Evolutionary conservation across 2,113 vertebrate species (phyloP).

Genomic region (Caranx ignobilis): DNA sequence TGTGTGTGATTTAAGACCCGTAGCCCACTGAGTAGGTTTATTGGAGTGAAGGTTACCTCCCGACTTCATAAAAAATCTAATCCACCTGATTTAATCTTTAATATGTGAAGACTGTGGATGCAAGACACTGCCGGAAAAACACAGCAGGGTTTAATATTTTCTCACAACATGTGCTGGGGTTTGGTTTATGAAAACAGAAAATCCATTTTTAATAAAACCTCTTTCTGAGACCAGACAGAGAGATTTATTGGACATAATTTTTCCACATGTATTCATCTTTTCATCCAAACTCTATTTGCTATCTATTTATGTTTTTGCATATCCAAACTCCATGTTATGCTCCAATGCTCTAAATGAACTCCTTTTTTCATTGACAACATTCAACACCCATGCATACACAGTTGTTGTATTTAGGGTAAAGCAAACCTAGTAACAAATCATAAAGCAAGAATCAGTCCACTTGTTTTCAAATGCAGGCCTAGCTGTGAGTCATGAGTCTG

Average conservation of each 20-base stretch:
- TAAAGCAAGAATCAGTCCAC: conserved; percentile 10
- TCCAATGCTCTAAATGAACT: background rate
- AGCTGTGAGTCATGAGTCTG: conserved; percentile 31
- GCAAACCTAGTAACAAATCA: conserved; percentile 31
- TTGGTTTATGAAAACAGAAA: conserved; percentile 57
- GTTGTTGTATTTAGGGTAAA: background rate
- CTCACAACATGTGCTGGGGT: conserved; percentile 42
- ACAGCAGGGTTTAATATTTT: conserved; percentile 63
- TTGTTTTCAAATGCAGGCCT: conserved; percentile 5
- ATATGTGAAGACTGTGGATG: conserved; percentile 59
- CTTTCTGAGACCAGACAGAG: conserved; percentile 31
- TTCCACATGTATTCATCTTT: background rate
- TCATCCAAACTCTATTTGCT: background rate
- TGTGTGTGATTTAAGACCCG: conserved; percentile 36
- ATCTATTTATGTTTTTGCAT: conserved; percentile 1
- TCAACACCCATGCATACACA: background rate
- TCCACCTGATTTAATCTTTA: conserved; percentile 66
- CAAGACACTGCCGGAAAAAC: conserved; percentile 23
- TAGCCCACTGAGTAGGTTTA: conserved; percentile 17
- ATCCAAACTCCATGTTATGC: too few species aligned
- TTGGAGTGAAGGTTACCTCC: conserved; percentile 22
- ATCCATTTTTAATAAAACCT: conserved; percentile 54
- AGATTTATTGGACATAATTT: conserved; percentile 5
- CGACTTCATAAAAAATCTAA: conserved; percentile 52
- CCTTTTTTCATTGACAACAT: background rate